Conservation (phyloP, 2,113 vertebrate genomes). For the Hylia prasina region DNA sequence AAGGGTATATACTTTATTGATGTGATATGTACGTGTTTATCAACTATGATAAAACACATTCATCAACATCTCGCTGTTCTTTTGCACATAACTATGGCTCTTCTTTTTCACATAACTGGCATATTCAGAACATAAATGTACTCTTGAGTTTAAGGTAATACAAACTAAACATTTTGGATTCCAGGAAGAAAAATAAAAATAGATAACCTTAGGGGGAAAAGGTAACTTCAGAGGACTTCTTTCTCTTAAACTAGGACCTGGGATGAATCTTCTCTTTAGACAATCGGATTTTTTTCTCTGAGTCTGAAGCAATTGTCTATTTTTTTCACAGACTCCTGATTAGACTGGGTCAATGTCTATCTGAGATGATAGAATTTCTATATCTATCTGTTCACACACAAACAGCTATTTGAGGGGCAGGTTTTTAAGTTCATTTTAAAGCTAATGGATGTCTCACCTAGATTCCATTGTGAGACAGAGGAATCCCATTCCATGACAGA, state of each 20-base stretch:
- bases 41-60: not conserved
- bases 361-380: not conserved
- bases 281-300: not conserved
- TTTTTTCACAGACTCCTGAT: not conserved
- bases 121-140: not conserved
- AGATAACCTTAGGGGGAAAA: not conserved
- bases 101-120: not conserved
- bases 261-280: not conserved
- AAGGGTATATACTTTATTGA: not conserved
- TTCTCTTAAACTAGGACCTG: not conserved
- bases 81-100: not conserved
- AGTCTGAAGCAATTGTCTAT: not conserved
- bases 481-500: not conserved
- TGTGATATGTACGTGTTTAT: not conserved
- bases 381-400: not conserved
- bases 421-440: not conserved
- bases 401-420: not conserved
- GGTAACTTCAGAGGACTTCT: not conserved
- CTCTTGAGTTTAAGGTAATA: not conserved
- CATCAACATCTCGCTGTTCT: not conserved
- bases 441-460: not conserved
- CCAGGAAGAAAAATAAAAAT: not conserved
- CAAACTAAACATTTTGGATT: not conserved
- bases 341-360: not conserved
- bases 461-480: not conserved